Percentiles rank a stretch among this genome's conserved stretches.
Evolutionary conservation across 2,797 vertebrate species (phyloP).

Genomic region (Hapalemur alaotrensis): DNA sequence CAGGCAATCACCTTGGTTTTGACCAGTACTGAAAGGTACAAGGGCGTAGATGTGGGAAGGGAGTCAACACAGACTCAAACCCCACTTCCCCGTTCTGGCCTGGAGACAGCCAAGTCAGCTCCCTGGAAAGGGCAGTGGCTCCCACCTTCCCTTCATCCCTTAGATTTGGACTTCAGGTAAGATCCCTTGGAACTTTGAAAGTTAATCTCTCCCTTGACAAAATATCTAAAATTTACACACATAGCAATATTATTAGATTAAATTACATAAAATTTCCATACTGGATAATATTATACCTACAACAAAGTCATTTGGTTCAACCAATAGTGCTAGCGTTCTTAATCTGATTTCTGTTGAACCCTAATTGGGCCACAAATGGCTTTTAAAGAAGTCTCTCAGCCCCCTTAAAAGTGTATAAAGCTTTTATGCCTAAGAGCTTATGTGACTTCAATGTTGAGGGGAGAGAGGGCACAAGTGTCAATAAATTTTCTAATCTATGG

Average conservation of each 20-base stretch:
- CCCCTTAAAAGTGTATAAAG: neutral
- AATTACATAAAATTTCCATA: neutral
- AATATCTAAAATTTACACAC: neutral
- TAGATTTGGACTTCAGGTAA: neutral
- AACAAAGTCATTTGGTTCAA: neutral
- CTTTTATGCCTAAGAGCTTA: neutral
- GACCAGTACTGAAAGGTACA: neutral
- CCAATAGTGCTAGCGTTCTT: neutral
- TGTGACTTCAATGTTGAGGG: neutral
- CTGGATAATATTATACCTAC: neutral
- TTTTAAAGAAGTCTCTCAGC: neutral
- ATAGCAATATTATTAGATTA: neutral
- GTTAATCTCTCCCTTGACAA: neutral
- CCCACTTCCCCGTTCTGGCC: neutral
- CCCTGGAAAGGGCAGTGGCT: neutral
- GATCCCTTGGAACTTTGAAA: neutral
- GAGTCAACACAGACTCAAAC: neutral
- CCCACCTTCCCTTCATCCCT: neutral
- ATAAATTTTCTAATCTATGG: neutral
- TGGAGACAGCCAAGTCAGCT: neutral
- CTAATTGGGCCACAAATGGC: neutral
- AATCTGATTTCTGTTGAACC: neutral
- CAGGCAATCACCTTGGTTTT: neutral
- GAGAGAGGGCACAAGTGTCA: neutral
- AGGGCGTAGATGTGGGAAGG: neutral